These are phyloP conservation scores for Myotis planiceps DNA, from an alignment of 2,797 vertebrate species.

Conservation along the genomic window DNA sequence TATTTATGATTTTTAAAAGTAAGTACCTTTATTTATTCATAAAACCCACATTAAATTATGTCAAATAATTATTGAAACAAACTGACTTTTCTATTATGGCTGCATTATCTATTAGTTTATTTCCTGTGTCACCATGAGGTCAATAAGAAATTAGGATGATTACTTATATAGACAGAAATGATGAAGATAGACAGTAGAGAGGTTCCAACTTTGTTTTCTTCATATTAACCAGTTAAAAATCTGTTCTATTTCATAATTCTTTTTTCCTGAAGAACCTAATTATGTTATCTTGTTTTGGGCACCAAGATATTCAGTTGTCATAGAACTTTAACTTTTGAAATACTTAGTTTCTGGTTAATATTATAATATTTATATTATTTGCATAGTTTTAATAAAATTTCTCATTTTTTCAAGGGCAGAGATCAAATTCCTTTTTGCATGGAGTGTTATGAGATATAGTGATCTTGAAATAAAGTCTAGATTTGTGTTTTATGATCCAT, in stretches of 20 bases:
- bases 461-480: constrained; percentile 22
- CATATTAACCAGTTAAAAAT: background rate
- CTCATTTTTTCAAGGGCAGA: background rate
- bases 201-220: background rate
- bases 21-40: background rate
- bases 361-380: constrained; percentile 26
- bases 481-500: background rate
- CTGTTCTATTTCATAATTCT: background rate
- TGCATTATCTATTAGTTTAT: background rate
- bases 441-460: background rate
- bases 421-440: background rate
- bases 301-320: background rate
- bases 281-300: background rate
- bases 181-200: background rate
- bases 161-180: background rate
- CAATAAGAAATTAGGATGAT: background rate
- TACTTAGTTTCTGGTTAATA: constrained; percentile 43
- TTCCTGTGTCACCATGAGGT: background rate
- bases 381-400: constrained; percentile 33
- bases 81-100: background rate
- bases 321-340: constrained; percentile 28
- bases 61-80: background rate
- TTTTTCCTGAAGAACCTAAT: background rate
- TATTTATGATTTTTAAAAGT: constrained; percentile 47
- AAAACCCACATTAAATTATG: background rate